phyloP scores from a whole-genome alignment of 2,797 vertebrate species.

The Sebastes minor region DNA sequence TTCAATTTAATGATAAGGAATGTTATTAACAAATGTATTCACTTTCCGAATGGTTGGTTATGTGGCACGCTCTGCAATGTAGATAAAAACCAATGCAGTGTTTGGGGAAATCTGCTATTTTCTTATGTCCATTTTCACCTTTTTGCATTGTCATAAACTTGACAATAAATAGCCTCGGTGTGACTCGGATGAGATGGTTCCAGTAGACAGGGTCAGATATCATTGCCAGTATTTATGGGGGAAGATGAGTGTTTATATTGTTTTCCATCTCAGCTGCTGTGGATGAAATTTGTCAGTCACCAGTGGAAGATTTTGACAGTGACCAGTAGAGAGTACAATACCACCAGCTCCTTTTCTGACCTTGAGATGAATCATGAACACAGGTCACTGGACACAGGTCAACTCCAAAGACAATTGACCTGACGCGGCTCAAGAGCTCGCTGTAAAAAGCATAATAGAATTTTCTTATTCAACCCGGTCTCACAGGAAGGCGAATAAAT shows the following conservation, averaged over 20 bases:
- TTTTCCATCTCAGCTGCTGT: constrained; percentile 4
- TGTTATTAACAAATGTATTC: neutral
- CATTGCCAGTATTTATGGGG: neutral
- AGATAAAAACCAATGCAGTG: neutral
- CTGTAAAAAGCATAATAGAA: neutral
- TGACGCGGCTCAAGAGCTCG: neutral
- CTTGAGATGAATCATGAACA: neutral
- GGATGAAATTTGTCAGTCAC: neutral
- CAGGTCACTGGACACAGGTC: neutral
- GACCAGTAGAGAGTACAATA: neutral
- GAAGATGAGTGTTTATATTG: neutral
- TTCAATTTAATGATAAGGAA: neutral
- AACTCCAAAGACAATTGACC: neutral
- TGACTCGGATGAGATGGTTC: neutral
- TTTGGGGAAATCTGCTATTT: neutral
- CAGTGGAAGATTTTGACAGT: neutral
- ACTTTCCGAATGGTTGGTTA: neutral
- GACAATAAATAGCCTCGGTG: neutral
- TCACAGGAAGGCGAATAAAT: neutral
- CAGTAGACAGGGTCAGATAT: neutral
- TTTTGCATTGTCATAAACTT: neutral
- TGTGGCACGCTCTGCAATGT: neutral
- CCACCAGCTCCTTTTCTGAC: neutral
- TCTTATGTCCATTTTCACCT: neutral
- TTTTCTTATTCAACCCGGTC: neutral